Conservation (phyloP, 2,888 invertebrate species). For the Pyrrhosoma nymphula region DNA sequence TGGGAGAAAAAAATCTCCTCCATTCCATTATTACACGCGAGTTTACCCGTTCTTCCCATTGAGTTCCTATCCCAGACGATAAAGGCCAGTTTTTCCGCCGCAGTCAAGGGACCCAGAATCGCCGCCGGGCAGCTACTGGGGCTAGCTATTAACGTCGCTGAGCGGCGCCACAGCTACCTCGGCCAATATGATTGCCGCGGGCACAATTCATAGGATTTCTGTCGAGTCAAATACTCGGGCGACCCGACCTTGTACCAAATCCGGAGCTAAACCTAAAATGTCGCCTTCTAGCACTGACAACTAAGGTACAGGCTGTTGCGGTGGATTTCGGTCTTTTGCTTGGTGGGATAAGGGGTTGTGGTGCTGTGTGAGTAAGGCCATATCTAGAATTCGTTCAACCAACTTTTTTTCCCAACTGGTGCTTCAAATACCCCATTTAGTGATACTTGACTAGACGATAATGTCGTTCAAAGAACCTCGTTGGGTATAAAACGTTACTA, state of each 20-base stretch:
- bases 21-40: not conserved
- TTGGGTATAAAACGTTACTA: too few species aligned
- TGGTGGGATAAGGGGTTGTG: not conserved
- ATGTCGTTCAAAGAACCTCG: too few species aligned
- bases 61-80: not conserved
- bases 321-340: not conserved
- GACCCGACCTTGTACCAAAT: not conserved
- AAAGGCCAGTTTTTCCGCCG: conserved; percentile 10
- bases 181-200: not conserved
- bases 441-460: too few species aligned
- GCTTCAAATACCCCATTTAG: too few species aligned
- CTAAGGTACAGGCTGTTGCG: not conserved
- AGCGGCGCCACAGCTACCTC: not conserved
- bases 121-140: not conserved
- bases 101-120: not conserved
- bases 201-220: not conserved
- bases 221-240: not conserved
- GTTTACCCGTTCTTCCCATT: not conserved
- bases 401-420: not conserved
- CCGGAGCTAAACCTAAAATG: not conserved
- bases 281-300: not conserved
- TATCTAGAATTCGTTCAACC: not conserved
- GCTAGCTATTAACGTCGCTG: not conserved
- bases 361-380: not conserved
- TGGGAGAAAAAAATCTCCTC: not conserved